Conservation (phyloP, 2,888 invertebrate species). For the Petrolisthes manimaculis region DNA sequence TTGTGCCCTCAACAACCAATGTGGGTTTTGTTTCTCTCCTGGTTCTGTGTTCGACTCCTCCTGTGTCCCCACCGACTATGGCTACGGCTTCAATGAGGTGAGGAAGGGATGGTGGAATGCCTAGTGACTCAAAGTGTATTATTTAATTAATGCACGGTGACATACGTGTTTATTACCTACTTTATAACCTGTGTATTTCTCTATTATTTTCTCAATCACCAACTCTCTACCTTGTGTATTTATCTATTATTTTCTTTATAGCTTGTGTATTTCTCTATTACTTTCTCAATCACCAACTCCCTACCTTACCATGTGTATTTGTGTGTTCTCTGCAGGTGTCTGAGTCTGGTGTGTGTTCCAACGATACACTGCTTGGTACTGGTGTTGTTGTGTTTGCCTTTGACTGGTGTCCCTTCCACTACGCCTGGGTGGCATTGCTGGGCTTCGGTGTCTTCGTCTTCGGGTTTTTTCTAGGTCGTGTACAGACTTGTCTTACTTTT, state of each 20-base stretch:
- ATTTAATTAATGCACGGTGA: too few species aligned
- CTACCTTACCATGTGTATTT: not conserved
- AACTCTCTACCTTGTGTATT: too few species aligned
- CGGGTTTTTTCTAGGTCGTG: constrained; percentile 24
- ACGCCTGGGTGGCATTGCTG: constrained; percentile 70
- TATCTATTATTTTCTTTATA: too few species aligned
- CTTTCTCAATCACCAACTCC: too few species aligned
- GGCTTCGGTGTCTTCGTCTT: constrained; percentile 72
- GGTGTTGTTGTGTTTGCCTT: constrained; percentile 69
- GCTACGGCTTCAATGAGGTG: too few species aligned
- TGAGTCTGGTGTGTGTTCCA: constrained; percentile 43
- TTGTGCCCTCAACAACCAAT: not conserved
- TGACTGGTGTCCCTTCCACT: constrained; percentile 71
- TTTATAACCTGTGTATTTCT: too few species aligned
- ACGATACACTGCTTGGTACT: constrained; percentile 69
- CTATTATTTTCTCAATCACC: too few species aligned
- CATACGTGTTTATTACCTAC: too few species aligned
- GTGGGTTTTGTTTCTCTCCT: constrained; percentile 23
- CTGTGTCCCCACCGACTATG: constrained; percentile 16
- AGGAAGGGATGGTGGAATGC: too few species aligned
- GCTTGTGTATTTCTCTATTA: too few species aligned
- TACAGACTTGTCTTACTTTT: not conserved
- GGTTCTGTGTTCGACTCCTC: not conserved
- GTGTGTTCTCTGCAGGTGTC: not conserved
- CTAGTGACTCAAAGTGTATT: too few species aligned